These are phyloP conservation scores for Scomber scombrus DNA, from an alignment of 2,113 vertebrate genomes.

Conservation along the genomic window DNA sequence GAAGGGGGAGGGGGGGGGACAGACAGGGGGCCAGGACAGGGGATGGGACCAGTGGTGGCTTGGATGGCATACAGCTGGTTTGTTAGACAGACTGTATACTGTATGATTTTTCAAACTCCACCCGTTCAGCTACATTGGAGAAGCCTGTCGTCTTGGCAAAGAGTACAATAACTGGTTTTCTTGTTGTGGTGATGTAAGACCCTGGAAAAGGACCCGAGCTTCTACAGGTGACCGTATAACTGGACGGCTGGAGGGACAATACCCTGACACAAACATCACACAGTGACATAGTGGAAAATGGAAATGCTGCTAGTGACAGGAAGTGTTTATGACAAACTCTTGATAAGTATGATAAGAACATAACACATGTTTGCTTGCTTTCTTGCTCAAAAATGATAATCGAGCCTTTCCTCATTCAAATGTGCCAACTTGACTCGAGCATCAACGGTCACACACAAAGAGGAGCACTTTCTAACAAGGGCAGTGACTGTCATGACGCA, in stretches of 20 bases:
- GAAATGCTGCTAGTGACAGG: not conserved
- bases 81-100: constrained; percentile 60
- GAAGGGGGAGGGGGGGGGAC: not conserved
- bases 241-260: constrained; percentile 34
- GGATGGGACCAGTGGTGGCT: constrained; percentile 60
- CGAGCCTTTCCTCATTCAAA: constrained; percentile 6
- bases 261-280: constrained; percentile 28
- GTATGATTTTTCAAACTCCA: constrained; percentile 50
- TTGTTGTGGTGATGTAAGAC: constrained; percentile 63
- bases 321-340: too few species aligned
- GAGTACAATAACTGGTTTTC: constrained; percentile 62
- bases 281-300: constrained; percentile 25
- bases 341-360: not conserved
- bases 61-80: constrained; percentile 60
- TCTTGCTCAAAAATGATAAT: not conserved
- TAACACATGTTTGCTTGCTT: not conserved
- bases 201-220: constrained; percentile 40
- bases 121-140: constrained; percentile 43
- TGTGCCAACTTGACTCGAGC: not conserved
- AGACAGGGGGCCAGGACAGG: constrained; percentile 35
- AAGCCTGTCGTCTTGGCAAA: constrained; percentile 14
- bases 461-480: constrained; percentile 25
- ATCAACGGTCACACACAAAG: not conserved
- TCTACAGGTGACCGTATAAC: constrained; percentile 58
- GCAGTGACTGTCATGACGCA: not conserved